These are phyloP conservation scores for Papilio demoleus DNA, from an alignment of 2,888 invertebrate species.

Conservation along the genomic window DNA sequence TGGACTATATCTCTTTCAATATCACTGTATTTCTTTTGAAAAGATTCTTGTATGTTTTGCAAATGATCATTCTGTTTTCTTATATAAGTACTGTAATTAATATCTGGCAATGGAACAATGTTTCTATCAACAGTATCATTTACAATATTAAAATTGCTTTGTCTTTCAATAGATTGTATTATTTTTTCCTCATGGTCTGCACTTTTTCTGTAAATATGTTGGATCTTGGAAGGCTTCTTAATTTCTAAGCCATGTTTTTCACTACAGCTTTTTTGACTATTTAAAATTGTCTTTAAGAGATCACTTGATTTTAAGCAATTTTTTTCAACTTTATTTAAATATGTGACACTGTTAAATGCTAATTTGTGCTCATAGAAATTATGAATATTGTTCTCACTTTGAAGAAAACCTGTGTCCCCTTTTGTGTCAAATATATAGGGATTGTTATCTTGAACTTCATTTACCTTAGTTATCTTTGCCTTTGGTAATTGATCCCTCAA, in stretches of 20 bases:
- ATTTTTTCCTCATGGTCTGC: background rate
- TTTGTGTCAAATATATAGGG: background rate
- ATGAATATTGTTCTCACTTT: background rate
- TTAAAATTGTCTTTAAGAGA: constrained; percentile 61
- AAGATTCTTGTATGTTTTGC: background rate
- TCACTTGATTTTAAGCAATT: constrained; percentile 60
- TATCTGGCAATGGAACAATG: background rate
- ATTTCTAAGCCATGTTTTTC: background rate
- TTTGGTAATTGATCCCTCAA: constrained; percentile 46
- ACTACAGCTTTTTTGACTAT: constrained; percentile 46
- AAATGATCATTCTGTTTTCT: background rate
- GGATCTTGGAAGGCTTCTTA: background rate
- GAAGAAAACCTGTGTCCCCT: background rate
- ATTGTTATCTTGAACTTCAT: background rate
- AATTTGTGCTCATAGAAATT: constrained; percentile 1
- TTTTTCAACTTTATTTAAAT: constrained; percentile 42
- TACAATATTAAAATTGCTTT: background rate
- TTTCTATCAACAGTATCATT: background rate
- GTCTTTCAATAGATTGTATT: background rate
- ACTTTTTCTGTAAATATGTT: background rate
- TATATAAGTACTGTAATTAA: background rate
- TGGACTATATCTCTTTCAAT: background rate
- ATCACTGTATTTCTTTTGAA: background rate
- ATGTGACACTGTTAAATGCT: background rate
- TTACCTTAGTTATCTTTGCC: constrained; percentile 39